phyloP scores from a whole-genome alignment of 2,888 invertebrate genomes.

The Tenthredo mesomela region DNA sequence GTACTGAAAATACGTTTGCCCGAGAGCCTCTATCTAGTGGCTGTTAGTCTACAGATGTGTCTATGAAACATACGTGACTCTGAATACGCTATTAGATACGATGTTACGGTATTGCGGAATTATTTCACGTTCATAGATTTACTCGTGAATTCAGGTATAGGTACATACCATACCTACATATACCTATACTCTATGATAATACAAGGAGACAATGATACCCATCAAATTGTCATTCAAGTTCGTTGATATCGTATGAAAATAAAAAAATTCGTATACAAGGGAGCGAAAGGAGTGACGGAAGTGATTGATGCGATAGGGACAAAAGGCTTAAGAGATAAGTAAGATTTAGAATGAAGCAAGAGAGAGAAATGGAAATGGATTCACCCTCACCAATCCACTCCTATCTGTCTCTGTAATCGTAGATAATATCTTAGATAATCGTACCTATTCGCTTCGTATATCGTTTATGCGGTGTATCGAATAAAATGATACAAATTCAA shows the following conservation, averaged over 20 bases:
- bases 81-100: constrained; percentile 1
- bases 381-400: constrained; percentile 12
- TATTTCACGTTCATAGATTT: constrained; percentile 1
- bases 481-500: constrained; percentile 34
- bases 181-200: neutral
- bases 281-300: neutral
- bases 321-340: constrained; percentile 29
- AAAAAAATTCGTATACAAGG: neutral
- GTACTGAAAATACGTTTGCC: constrained; percentile 34
- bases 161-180: no score
- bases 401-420: constrained; percentile 45
- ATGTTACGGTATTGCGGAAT: neutral
- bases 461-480: constrained; percentile 20
- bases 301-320: constrained; percentile 5
- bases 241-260: neutral
- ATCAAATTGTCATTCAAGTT: neutral
- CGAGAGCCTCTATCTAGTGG: constrained; percentile 20
- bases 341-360: constrained; percentile 24
- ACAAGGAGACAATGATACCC: neutral
- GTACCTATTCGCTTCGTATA: neutral
- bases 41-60: neutral
- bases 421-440: constrained; percentile 47
- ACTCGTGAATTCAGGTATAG: neutral
- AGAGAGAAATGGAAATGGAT: constrained; percentile 42
- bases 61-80: constrained; percentile 29